These are phyloP conservation scores for Miichthys miiuy DNA, from an alignment of 2,797 vertebrate species.

Conservation along the genomic window DNA sequence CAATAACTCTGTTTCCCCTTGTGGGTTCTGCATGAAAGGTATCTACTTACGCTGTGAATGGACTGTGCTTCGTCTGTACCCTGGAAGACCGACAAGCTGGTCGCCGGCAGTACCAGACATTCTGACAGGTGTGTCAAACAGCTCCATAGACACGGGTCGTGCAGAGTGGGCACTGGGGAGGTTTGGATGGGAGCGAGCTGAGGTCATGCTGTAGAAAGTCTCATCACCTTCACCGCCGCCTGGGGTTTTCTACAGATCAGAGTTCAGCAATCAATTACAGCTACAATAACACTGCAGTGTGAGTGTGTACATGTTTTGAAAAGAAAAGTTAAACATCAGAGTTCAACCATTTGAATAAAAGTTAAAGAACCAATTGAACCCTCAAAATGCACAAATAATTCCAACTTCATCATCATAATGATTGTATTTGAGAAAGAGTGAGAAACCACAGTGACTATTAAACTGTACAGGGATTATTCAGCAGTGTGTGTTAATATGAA, in stretches of 20 bases:
- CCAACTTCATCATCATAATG: not conserved
- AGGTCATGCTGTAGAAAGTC: conserved; percentile 86
- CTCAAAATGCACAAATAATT: not conserved
- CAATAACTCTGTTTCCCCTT: too few relatives aligned
- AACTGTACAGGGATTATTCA: not conserved
- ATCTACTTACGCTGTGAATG: conserved; percentile 75
- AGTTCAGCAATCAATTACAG: conserved; percentile 9
- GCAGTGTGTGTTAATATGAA: not conserved
- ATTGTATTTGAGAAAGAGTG: not conserved
- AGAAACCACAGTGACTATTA: not conserved
- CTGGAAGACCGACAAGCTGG: conserved; percentile 88
- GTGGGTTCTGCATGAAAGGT: too few relatives aligned
- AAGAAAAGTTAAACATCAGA: not conserved
- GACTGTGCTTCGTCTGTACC: conserved; percentile 89
- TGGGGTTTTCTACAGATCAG: conserved; percentile 79
- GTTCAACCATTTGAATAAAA: not conserved
- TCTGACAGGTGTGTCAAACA: conserved; percentile 70
- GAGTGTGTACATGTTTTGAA: not conserved
- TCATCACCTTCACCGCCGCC: conserved; percentile 73
- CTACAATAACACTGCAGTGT: conserved; percentile 7
- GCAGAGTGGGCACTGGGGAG: conserved; percentile 69
- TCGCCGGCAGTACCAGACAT: conserved; percentile 69
- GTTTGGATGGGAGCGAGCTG: conserved; percentile 79
- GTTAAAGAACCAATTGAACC: not conserved
- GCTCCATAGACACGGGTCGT: conserved; percentile 78